Base-by-base conservation (phyloP, 2,797 vertebrate genomes). In the Orestias chungarensis region DNA sequence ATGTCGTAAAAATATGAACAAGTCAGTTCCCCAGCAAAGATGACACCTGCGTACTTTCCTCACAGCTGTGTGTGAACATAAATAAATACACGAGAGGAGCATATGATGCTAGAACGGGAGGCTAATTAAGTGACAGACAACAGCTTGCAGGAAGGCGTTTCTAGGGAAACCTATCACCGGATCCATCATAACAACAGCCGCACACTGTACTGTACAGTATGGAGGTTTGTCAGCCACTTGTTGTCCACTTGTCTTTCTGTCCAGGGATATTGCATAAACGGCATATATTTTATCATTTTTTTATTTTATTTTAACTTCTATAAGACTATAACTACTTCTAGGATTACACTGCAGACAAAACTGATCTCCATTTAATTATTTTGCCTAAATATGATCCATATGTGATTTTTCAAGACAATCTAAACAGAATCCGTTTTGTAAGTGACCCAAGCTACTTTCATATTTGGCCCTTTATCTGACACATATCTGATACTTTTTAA, bases 111-210 rank as follows among this genome's bases (percentile, higher is more conserved):
- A 83, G 92, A 92, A 90, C 88, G 82, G 79, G 82, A 86, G 90
- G 90, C 90, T 94, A 94, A 95, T 95, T 94, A 94, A 91, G 88
- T 92, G 93, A 92, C 88, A 93, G 91, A 91, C 91, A 93, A 91
- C 90, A 90, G 86, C 57, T 49, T 71, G 69, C 88, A 25, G 74
- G 91, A 92, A 92, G 87, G 87, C 78, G 83, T 90, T 88, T 87
- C 85, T 88, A 80, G 74, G 67, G 89, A 92, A 90, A 89, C 87
- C 79, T 74, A 87, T 91, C 86, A 87, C 81, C 85, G 76, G 89
- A 82, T 89, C 86, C 84, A 90, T 84, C 88, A 74, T 86, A 79
- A 76, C 86, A 84, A 86, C 82, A 74, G 80, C 64, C 23, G 57
- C 74, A 31, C 47, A 44, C 23, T 59, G 35, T 42, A 38, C 1